These are phyloP conservation scores for Drepana falcataria DNA, from an alignment of 2,888 invertebrate species.

Conservation along the genomic window DNA sequence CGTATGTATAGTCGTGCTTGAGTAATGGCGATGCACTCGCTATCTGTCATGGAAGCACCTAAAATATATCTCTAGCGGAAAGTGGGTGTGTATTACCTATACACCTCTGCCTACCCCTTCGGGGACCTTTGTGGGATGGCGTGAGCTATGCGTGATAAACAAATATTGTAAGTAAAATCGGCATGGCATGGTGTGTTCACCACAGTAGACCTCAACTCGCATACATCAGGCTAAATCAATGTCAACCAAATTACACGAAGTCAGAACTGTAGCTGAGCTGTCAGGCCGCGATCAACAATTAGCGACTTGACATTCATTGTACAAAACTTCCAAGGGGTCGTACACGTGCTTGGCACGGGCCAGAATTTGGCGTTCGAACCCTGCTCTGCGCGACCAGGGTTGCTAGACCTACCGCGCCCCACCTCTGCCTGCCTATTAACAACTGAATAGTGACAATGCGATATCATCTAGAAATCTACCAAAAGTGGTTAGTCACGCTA, in stretches of 20 bases:
- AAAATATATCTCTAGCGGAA: too few species aligned
- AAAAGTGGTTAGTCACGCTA: not conserved
- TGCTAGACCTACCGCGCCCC: constrained; percentile 6
- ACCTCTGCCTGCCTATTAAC: not conserved
- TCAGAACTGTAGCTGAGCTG: constrained; percentile 21
- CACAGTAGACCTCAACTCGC: not conserved
- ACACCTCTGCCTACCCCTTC: too few species aligned
- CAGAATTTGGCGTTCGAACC: constrained; percentile 41
- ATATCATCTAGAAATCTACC: not conserved
- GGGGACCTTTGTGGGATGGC: too few species aligned
- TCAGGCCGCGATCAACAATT: constrained; percentile 56
- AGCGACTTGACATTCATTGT: constrained; percentile 61
- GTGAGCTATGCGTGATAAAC: too few species aligned
- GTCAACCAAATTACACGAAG: constrained; percentile 11
- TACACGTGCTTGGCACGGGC: constrained; percentile 57
- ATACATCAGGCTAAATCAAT: constrained; percentile 3
- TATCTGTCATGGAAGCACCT: too few species aligned
- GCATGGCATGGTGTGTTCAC: too few species aligned
- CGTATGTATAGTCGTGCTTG: too few species aligned
- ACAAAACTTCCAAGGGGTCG: constrained; percentile 46
- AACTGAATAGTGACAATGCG: not conserved
- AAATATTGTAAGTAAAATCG: too few species aligned
- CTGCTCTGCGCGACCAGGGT: constrained; percentile 21
- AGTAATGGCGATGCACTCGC: too few species aligned
- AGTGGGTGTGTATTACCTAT: too few species aligned